Base-by-base conservation (phyloP, 2,113 vertebrate species). In the Scomber japonicus region DNA sequence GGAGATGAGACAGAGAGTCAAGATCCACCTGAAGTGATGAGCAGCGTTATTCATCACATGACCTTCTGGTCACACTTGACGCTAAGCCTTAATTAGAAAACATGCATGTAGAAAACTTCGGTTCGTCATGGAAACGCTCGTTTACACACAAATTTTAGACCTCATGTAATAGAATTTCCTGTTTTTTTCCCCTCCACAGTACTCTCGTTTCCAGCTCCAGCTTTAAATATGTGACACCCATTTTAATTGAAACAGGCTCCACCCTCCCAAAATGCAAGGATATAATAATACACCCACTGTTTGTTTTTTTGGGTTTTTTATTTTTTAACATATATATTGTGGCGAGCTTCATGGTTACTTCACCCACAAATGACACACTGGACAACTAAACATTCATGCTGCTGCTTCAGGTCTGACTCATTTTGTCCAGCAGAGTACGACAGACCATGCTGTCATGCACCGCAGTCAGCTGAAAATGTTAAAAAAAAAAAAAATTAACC, bases 361-460 rank as follows among this genome's bases (percentile, higher is more conserved):
- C 31, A 35, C 7, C 4, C 31, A 35, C 31, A 4, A 1, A 35
- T 35, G 31, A 35, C 4, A 35, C 31, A 35, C 31, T 35, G 31
- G 9, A 40, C 35, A 40, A 7, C 35, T 40, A 6, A 40, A 9
- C 35, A 40, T 40, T 9, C 35, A 40, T 40, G 1, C 8, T 40
- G 91, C 81, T 87, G 89, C 80, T 95, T 96, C 89, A 96, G 82
- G 80, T 94, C 90, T 84, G 91, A 89, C 69, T 93, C 94, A 60
- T 76, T 27, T 27, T 82, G 90, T 96, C 95, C 91, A 94, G 91
- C 83, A 94, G 85, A 63, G 92, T 70, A 19, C 71, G 76, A 59
- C 97, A 21, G 24, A 27, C 24, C 24, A 3, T 27, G 24, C 24
- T 27, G 24, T 27, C 24, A 27, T 27, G 24, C 24, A 27, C 95